Conservation (phyloP, 2,888 invertebrate genomes). For the Thymelicus lineola region DNA sequence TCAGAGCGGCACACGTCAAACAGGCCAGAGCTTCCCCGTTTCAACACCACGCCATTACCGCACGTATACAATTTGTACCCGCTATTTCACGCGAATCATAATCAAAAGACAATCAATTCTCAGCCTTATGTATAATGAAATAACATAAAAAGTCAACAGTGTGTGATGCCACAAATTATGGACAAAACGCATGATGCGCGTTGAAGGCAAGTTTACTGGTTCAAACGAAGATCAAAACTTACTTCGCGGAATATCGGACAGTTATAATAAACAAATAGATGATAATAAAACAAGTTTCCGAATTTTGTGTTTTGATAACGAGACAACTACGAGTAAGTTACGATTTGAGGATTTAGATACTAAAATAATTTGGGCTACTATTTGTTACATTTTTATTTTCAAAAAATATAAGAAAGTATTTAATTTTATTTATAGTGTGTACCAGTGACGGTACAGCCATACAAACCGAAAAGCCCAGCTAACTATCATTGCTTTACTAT, state of each 20-base stretch:
- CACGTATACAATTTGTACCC: conserved; percentile 47
- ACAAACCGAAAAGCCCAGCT: too few relatives aligned
- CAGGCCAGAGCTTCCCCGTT: conserved; percentile 55
- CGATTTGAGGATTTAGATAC: too few relatives aligned
- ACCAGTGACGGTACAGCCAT: too few relatives aligned
- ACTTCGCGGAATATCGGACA: not conserved
- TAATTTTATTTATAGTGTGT: too few relatives aligned
- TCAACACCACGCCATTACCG: conserved; percentile 56
- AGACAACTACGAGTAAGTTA: too few relatives aligned
- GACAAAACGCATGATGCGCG: too few relatives aligned
- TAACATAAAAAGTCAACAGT: conserved; percentile 14
- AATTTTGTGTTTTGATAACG: not conserved
- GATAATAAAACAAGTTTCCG: not conserved
- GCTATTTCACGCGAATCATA: conserved; percentile 45
- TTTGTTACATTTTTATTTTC: too few relatives aligned
- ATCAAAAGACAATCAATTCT: conserved; percentile 37
- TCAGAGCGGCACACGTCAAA: conserved; percentile 52
- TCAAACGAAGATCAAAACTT: conserved; percentile 11
- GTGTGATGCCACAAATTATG: not conserved
- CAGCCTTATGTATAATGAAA: conserved; percentile 39
- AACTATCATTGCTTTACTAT: too few relatives aligned
- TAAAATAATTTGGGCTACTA: too few relatives aligned
- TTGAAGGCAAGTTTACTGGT: not conserved
- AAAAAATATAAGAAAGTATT: too few relatives aligned
- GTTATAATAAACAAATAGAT: conserved; percentile 1